phyloP scores from a whole-genome alignment of 2,888 invertebrate genomes.

The Troides aeacus region DNA sequence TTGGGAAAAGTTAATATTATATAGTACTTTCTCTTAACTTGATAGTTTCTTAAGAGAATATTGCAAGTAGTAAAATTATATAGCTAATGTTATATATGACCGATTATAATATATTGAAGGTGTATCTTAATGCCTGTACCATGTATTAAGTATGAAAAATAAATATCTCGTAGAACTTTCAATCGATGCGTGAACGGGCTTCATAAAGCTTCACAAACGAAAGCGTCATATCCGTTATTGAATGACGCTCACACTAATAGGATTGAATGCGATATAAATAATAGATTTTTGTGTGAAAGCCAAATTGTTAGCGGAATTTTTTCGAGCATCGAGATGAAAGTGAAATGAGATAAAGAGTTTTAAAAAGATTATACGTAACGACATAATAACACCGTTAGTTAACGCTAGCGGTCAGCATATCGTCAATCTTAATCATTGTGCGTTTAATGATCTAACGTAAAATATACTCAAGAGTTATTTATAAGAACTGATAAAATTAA shows the following conservation, averaged over 20 bases:
- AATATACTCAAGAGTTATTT: too few species aligned
- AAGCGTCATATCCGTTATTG: conserved; percentile 2
- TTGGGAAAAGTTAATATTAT: too few species aligned
- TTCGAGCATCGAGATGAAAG: conserved; percentile 13
- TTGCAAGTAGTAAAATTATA: too few species aligned
- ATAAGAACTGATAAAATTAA: too few species aligned
- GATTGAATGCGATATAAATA: conserved; percentile 20
- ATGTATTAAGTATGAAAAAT: too few species aligned
- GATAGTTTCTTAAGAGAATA: too few species aligned
- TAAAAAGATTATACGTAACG: conserved; percentile 9
- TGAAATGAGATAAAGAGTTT: conserved; percentile 14
- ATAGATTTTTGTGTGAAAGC: conserved; percentile 13
- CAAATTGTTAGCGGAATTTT: conserved; percentile 17
- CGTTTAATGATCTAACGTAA: not conserved
- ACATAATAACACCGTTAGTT: conserved; percentile 11
- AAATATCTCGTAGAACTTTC: not conserved
- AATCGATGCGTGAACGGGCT: not conserved
- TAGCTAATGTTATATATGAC: too few species aligned
- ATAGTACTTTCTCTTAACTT: too few species aligned
- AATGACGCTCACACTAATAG: conserved; percentile 9
- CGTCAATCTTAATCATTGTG: conserved; percentile 5
- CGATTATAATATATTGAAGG: too few species aligned
- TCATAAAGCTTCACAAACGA: conserved; percentile 1
- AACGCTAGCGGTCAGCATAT: conserved; percentile 3
- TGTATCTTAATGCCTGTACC: too few species aligned